Percentiles rank a stretch among this genome's conserved stretches.
Conservation (phyloP, 2,888 invertebrate genomes). For the Lobophora halterata region DNA sequence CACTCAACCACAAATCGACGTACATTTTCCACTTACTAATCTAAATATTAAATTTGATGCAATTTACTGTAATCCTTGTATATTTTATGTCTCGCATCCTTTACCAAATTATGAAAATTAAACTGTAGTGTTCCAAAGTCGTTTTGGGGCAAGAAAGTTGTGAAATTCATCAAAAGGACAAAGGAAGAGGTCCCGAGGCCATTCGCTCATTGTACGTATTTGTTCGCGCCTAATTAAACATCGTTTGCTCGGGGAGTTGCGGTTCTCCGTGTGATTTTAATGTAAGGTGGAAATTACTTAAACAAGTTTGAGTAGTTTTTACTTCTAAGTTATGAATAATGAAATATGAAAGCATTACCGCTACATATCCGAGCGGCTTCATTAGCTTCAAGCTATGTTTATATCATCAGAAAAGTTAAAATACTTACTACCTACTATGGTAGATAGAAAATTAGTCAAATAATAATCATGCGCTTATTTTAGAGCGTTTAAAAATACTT, state of each 20-base stretch:
- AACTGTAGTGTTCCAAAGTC: slow-evolving; percentile 66
- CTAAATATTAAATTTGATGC: no score
- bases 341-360: slow-evolving; percentile 1
- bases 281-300: slow-evolving; percentile 31
- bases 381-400: no score
- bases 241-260: slow-evolving; percentile 52
- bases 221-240: slow-evolving; percentile 79
- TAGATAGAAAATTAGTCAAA: no score
- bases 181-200: slow-evolving; percentile 65
- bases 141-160: slow-evolving; percentile 71
- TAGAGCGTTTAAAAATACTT: no score
- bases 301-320: slow-evolving; percentile 20
- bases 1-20: no score
- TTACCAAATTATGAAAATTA: slow-evolving; percentile 67
- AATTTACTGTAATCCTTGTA: slow-evolving; percentile 1
- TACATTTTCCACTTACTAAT: no score
- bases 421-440: no score
- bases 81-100: slow-evolving; percentile 37
- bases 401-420: no score
- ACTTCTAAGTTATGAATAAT: slow-evolving; percentile 7
- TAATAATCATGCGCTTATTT: no score
- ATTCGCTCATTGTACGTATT: slow-evolving; percentile 72
- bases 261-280: slow-evolving; percentile 43
- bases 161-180: slow-evolving; percentile 70
- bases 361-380: slow-evolving; percentile 9